These are phyloP conservation scores for Sminthurides bifidus DNA, from an alignment of 1,140 invertebrate genomes.

Conservation along the genomic window DNA sequence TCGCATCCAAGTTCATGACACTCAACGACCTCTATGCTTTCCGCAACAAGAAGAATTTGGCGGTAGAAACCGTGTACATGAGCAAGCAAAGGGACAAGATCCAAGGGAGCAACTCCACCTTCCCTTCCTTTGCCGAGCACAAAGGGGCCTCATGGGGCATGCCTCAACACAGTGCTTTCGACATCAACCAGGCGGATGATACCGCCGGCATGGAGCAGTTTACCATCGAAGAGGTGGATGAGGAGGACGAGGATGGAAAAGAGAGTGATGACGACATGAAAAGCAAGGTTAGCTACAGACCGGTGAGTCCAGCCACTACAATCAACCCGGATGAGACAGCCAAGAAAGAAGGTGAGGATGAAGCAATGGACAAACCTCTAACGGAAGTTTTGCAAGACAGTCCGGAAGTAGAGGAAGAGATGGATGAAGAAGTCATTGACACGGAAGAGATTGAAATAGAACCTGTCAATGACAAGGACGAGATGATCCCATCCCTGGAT, in stretches of 20 bases:
- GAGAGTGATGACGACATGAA: neutral
- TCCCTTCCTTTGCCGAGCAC: neutral
- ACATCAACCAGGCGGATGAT: neutral
- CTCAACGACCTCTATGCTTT: slow-evolving; percentile 6
- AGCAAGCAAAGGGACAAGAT: slow-evolving; percentile 2
- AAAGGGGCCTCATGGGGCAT: neutral
- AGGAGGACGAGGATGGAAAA: neutral
- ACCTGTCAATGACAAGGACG: too few species aligned
- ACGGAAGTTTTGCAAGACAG: too few species aligned
- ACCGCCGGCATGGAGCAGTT: neutral
- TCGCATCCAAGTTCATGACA: slow-evolving; percentile 9
- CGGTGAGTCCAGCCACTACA: neutral
- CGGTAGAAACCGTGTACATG: slow-evolving; percentile 8
- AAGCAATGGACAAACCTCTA: too few species aligned
- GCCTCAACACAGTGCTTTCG: neutral
- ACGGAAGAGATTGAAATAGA: too few species aligned
- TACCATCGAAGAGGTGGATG: neutral
- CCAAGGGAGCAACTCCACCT: neutral
- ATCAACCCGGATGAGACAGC: neutral
- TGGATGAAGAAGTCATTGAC: too few species aligned
- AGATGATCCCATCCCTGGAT: too few species aligned
- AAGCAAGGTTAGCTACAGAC: neutral
- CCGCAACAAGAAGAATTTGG: neutral
- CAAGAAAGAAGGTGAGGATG: neutral
- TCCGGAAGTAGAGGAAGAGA: too few species aligned